phyloP scores from a whole-genome alignment of 2,888 invertebrate species.

The Melanchra persicariae region DNA sequence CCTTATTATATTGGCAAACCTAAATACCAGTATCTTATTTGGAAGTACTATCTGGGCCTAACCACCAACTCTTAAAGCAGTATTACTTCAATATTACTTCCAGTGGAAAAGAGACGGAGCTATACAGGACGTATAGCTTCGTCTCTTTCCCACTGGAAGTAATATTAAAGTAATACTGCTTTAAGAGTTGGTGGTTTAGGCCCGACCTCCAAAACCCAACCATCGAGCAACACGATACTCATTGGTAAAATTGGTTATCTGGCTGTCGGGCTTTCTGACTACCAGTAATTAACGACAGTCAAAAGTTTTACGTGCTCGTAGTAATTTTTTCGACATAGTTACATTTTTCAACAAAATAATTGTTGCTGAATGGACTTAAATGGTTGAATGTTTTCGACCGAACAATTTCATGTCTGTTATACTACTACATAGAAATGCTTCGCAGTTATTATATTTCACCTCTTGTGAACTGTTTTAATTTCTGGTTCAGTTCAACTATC shows the following conservation, averaged over 20 bases:
- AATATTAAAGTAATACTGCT: no score
- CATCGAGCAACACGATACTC: neutral
- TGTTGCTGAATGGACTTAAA: neutral
- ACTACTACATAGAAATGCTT: neutral
- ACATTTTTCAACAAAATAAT: neutral
- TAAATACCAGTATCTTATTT: neutral
- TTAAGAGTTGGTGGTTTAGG: no score
- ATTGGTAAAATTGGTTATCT: neutral
- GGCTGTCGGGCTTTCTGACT: neutral
- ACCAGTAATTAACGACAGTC: neutral
- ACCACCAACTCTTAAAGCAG: no score
- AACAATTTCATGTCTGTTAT: conserved; percentile 4
- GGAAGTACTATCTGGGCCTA: no score
- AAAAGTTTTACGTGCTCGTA: neutral
- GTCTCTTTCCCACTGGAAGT: no score
- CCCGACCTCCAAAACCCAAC: neutral
- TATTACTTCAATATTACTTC: no score
- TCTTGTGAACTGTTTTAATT: conserved; percentile 16
- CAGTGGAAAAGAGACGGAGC: no score
- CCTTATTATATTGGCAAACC: no score
- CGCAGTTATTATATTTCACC: conserved; percentile 11
- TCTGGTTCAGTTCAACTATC: conserved; percentile 7
- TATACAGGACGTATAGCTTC: no score
- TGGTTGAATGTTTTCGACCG: neutral
- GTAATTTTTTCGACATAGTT: no score